Evolutionary conservation across 2,888 invertebrate species (phyloP).

Genomic region (Cerastoderma edule): DNA sequence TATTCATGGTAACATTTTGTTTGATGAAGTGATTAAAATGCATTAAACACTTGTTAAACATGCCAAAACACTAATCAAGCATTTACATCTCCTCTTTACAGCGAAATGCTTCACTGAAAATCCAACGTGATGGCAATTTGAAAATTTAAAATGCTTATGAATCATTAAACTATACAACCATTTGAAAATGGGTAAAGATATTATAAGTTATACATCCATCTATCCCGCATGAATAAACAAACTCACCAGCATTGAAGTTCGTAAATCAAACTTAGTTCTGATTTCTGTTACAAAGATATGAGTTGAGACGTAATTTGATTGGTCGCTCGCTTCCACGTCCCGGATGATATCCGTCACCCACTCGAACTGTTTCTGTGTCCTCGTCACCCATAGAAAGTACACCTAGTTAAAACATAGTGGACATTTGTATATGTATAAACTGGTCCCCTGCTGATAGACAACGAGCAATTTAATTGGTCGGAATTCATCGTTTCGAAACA

Average conservation of each 20-base stretch:
- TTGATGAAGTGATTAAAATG: too few species aligned
- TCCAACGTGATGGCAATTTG: not conserved
- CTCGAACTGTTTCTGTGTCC: constrained; percentile 88
- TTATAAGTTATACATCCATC: not conserved
- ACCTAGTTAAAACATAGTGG: constrained; percentile 82
- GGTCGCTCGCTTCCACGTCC: constrained; percentile 86
- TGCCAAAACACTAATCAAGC: too few species aligned
- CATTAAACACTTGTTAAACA: too few species aligned
- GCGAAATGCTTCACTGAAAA: not conserved
- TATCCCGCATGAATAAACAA: not conserved
- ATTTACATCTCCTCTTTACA: too few species aligned
- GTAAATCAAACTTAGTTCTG: constrained; percentile 87
- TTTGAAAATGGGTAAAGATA: too few species aligned
- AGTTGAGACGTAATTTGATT: constrained; percentile 85
- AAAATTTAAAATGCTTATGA: too few species aligned
- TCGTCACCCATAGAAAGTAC: constrained; percentile 88
- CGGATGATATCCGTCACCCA: constrained; percentile 88
- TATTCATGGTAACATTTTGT: too few species aligned
- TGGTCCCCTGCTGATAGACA: not conserved
- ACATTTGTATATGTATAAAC: not conserved
- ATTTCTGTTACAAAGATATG: constrained; percentile 88
- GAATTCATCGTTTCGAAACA: too few species aligned
- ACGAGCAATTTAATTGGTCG: too few species aligned
- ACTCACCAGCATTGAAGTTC: constrained; percentile 68
- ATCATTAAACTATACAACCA: too few species aligned